A percentile compares a stretch with the other conserved stretches of the same genome.
These are phyloP conservation scores for Denticeps clupeoides DNA, from an alignment of 2,797 vertebrate species.

Conservation along the genomic window DNA sequence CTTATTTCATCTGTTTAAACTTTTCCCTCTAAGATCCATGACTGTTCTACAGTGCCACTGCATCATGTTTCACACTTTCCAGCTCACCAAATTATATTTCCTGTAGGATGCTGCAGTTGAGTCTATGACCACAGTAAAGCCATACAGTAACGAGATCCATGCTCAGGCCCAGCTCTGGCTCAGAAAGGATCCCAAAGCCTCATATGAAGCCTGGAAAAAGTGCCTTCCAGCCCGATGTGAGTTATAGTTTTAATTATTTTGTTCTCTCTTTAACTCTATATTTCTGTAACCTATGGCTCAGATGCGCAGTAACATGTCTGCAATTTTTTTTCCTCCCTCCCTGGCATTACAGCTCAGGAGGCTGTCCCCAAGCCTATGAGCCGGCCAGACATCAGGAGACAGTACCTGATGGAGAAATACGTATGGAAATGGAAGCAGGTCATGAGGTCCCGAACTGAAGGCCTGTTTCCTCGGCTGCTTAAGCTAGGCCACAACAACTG, in stretches of 20 bases:
- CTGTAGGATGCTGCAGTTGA: conserved; percentile 82
- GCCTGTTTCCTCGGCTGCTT: conserved; percentile 73
- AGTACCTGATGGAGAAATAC: conserved; percentile 91
- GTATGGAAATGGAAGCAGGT: conserved; percentile 98
- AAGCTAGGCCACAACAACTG: conserved; percentile 97
- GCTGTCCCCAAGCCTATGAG: conserved; percentile 70
- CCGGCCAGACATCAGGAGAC: conserved; percentile 75
- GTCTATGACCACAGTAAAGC: conserved; percentile 88
- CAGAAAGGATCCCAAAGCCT: conserved; percentile 93
- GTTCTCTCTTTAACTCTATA: not conserved
- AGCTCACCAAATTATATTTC: too few species aligned
- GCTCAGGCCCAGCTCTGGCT: conserved; percentile 97
- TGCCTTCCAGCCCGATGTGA: conserved; percentile 92
- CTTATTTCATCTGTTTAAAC: too few species aligned
- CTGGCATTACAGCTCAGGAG: conserved; percentile 57
- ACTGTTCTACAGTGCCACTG: too few species aligned
- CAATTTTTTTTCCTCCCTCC: too few species aligned
- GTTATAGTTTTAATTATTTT: conserved; percentile 2
- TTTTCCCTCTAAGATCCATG: too few species aligned
- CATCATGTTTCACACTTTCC: too few species aligned
- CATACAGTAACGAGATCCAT: conserved; percentile 96
- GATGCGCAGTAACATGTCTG: too few species aligned
- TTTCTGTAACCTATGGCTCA: not conserved
- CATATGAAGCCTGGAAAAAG: conserved; percentile 96
- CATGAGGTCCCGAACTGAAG: conserved; percentile 74